Evolutionary conservation across 1,140 invertebrate species (phyloP).

Genomic region (Brachionus rubens): DNA sequence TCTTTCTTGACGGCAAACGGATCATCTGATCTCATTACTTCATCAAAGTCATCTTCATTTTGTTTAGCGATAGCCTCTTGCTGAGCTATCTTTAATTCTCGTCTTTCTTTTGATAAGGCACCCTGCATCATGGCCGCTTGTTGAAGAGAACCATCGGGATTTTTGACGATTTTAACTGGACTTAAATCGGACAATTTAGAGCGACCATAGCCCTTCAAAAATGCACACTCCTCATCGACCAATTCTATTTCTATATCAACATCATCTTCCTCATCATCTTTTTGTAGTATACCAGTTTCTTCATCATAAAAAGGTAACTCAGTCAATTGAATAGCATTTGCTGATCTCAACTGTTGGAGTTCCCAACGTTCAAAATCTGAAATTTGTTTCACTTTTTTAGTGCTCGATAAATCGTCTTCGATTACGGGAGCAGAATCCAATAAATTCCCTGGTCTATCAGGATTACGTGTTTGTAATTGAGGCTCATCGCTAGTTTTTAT

Average conservation of each 20-base stretch:
- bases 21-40: conserved; percentile 67
- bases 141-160: conserved; percentile 94
- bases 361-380: conserved; percentile 87
- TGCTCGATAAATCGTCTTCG: conserved; percentile 54
- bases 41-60: conserved; percentile 61
- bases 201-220: conserved; percentile 71
- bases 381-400: conserved; percentile 68
- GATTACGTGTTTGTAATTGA: conserved; percentile 69
- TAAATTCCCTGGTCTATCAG: conserved; percentile 69
- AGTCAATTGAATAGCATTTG: conserved; percentile 64
- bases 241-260: conserved; percentile 98
- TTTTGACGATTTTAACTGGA: conserved; percentile 94
- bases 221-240: conserved; percentile 95
- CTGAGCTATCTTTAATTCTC: conserved; percentile 65
- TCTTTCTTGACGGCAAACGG: conserved; percentile 29
- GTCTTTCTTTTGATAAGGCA: conserved; percentile 88
- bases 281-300: conserved; percentile 61
- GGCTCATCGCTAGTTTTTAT: conserved; percentile 50
- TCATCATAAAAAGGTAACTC: conserved; percentile 64
- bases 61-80: conserved; percentile 82
- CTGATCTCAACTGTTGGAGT: conserved; percentile 74
- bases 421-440: not conserved
- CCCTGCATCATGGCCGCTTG: conserved; percentile 99
- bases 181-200: conserved; percentile 78
- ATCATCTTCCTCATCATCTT: conserved; percentile 66